Evolutionary conservation across 1,140 invertebrate species (phyloP).

Genomic region (Trachymyrmex septentrionalis): DNA sequence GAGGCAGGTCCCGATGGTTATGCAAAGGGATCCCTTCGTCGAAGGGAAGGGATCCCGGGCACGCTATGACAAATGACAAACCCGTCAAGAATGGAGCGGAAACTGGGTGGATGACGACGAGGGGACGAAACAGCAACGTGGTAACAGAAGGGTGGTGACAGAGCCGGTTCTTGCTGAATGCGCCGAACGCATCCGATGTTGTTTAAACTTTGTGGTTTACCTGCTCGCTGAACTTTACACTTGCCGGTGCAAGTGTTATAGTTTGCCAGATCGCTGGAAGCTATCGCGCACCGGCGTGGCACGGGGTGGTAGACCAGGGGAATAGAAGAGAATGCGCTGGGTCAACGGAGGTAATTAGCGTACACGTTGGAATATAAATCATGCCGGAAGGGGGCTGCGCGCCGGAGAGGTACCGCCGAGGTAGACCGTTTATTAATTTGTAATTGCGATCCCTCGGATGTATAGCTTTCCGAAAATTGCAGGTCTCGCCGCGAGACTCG

Average conservation of each 20-base stretch:
- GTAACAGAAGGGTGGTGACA: not conserved
- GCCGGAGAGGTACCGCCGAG: constrained; percentile 57
- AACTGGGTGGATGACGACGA: not conserved
- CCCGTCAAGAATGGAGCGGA: constrained; percentile 38
- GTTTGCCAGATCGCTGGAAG: constrained; percentile 28
- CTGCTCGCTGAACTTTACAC: constrained; percentile 47
- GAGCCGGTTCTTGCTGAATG: not conserved
- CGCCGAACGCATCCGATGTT: constrained; percentile 64
- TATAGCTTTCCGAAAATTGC: constrained; percentile 77
- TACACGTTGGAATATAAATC: constrained; percentile 75
- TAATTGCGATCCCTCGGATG: constrained; percentile 74
- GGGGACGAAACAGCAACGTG: not conserved
- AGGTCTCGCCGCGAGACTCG: constrained; percentile 69
- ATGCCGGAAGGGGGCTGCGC: constrained; percentile 67
- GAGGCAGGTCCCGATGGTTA: constrained; percentile 61
- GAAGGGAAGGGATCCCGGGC: constrained; percentile 50
- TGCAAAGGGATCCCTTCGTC: constrained; percentile 66
- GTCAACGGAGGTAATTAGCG: constrained; percentile 74
- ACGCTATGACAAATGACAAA: constrained; percentile 71
- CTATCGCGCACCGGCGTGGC: constrained; percentile 25
- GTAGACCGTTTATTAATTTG: constrained; percentile 81
- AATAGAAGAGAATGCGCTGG: constrained; percentile 26
- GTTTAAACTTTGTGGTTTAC: constrained; percentile 58
- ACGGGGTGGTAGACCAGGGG: not conserved
- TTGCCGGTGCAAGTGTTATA: constrained; percentile 24